Evolutionary conservation across 1,140 invertebrate genomes (phyloP), one percentile per base, ranked within the genome.

Genomic region (Lordiphosa stackelbergi): DNA sequence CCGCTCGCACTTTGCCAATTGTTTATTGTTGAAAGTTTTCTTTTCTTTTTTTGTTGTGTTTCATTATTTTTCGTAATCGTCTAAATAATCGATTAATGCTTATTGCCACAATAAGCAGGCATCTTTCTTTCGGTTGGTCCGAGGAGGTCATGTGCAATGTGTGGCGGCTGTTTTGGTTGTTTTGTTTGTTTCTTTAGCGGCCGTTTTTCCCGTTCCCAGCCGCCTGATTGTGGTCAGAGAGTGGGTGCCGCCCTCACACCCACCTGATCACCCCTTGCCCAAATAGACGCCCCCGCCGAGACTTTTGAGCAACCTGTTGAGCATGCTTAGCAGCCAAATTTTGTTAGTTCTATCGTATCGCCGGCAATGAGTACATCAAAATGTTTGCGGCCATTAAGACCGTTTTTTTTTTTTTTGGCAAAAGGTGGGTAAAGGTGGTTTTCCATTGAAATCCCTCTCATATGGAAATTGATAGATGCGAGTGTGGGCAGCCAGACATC

Each of bases 251-350:
- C 8, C 52, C 13, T 19, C 11, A 9, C 38, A 22, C 31, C 16
- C 16, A 16, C 16, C 16, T 19, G 2, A 4, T 19, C 24, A 22
- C 24, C 28, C 45, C 41, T 36, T 3, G 35, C 37, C 11, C 56
- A 24, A 19, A 28, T 45, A 1, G 8, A 16, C 58, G 10, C 48
- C 57, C 41, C 41, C 62, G 59, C 51, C 59, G 12, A 64, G 53
- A 70, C 53, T 74, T 60, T 70, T 56, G 28, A 31, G 75, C 75
- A 81, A 81, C 75, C 75, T 81, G 75, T 81, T 81, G 75, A 68
- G 62, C 60, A 36, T 48, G 40, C 52, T 43, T 59, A 56, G 55
- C 64, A 65, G 62, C 57, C 43, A 71, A 57, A 69, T 74, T 31
- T 57, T 48, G 37, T 34, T 43, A 16, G 2, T 31, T 31, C 28